Evolutionary conservation across 2,797 vertebrate species (phyloP).

Genomic region (Cacajao melanocephalus): DNA sequence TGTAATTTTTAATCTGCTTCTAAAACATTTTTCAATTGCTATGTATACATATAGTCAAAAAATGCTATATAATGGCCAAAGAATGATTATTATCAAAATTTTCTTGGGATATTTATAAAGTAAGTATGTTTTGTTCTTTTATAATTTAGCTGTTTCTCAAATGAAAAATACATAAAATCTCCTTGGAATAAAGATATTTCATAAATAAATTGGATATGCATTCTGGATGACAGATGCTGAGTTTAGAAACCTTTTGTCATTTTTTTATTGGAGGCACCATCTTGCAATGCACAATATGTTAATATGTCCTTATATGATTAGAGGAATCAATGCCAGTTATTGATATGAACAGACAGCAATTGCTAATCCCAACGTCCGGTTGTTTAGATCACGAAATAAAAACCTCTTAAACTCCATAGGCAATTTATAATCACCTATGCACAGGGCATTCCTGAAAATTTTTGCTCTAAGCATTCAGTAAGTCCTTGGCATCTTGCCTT

Average conservation of each 20-base stretch:
- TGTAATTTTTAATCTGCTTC: neutral
- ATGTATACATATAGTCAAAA: neutral
- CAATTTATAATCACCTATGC: constrained; percentile 69
- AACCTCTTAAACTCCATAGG: constrained; percentile 50
- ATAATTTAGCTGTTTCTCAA: neutral
- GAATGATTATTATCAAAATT: neutral
- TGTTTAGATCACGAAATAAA: constrained; percentile 70
- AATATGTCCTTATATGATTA: constrained; percentile 51
- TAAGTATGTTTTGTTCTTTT: neutral
- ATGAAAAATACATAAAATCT: constrained; percentile 15
- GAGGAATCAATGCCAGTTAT: constrained; percentile 47
- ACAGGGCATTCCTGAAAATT: constrained; percentile 70
- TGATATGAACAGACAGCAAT: constrained; percentile 61
- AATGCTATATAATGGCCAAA: neutral
- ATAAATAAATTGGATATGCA: constrained; percentile 43
- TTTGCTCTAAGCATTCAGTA: neutral
- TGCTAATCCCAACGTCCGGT: constrained; percentile 57
- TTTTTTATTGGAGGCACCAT: constrained; percentile 65
- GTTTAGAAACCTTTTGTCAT: constrained; percentile 56
- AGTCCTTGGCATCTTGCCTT: neutral
- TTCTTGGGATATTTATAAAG: neutral
- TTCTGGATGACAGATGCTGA: constrained; percentile 54
- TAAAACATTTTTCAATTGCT: neutral
- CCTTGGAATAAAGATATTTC: constrained; percentile 24
- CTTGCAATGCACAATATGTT: constrained; percentile 50